Percentiles rank a stretch among this genome's conserved stretches.
Evolutionary conservation across 2,797 vertebrate species (phyloP).

Genomic region (Paramormyrops hopkinsi): DNA sequence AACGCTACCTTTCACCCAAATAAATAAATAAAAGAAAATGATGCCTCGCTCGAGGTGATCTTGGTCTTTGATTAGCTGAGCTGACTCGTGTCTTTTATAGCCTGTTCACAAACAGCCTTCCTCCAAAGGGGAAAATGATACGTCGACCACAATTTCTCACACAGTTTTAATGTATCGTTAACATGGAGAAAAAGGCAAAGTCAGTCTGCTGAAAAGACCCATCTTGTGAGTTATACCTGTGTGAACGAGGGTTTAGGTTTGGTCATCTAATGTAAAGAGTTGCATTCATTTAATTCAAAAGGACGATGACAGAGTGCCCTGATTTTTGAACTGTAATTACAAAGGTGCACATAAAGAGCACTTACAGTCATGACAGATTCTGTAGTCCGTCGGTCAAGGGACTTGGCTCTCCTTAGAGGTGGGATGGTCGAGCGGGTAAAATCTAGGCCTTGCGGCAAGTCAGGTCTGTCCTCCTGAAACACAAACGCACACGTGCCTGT

Average conservation of each 20-base stretch:
- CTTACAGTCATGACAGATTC: conserved; percentile 76
- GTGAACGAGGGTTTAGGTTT: not conserved
- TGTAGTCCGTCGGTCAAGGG: conserved; percentile 70
- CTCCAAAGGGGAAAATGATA: not conserved
- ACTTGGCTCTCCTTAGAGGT: conserved; percentile 70
- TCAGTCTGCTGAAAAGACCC: not conserved
- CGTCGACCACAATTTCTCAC: not conserved
- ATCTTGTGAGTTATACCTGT: not conserved
- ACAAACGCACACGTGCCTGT: not conserved
- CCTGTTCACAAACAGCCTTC: not conserved
- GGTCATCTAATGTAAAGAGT: not conserved
- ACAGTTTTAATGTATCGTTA: not conserved
- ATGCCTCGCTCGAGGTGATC: not conserved
- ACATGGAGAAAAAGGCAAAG: not conserved
- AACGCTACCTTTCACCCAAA: not conserved
- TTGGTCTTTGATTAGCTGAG: not conserved
- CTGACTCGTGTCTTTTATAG: not conserved
- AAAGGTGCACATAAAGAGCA: not conserved
- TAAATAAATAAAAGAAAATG: not conserved
- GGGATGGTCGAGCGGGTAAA: conserved; percentile 61
- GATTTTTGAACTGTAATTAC: not conserved
- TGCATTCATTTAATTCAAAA: not conserved
- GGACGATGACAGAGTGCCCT: not conserved
- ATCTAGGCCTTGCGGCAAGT: conserved; percentile 46
- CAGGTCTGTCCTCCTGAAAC: conserved; percentile 53